Conservation (phyloP, 2,113 vertebrate species). For the Ictalurus punctatus region DNA sequence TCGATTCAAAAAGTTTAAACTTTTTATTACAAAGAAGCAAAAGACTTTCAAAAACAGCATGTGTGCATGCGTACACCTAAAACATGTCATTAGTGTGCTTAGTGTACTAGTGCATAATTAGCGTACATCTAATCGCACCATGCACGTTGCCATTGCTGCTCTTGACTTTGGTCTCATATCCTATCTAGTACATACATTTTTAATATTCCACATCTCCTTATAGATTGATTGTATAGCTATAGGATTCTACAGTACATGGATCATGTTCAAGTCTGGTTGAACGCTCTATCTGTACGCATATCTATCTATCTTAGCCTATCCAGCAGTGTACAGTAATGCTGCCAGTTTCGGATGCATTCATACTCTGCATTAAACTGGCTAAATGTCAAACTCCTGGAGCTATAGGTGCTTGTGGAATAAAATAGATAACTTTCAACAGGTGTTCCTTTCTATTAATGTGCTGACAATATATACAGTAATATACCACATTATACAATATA, state of each 20-base stretch:
- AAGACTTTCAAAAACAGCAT: neutral
- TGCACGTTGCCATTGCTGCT: neutral
- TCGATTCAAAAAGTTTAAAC: neutral
- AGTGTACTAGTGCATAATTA: neutral
- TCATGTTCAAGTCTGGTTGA: conserved; percentile 21
- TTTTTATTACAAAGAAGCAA: neutral
- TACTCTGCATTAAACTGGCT: conserved; percentile 54
- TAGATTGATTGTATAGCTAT: neutral
- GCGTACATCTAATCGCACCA: neutral
- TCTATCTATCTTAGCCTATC: conserved; percentile 3
- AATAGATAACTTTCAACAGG: conserved; percentile 49
- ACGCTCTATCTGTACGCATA: conserved; percentile 5
- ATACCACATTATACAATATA: neutral
- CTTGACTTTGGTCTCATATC: neutral
- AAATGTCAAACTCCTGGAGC: conserved; percentile 63
- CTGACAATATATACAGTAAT: neutral
- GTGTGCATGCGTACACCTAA: neutral
- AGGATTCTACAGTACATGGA: neutral
- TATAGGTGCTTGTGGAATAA: conserved; percentile 55
- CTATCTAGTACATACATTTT: neutral
- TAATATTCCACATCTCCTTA: neutral
- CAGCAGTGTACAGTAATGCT: conserved; percentile 44
- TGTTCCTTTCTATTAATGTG: neutral
- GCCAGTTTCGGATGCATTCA: conserved; percentile 55
- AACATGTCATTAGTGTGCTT: neutral